Evolutionary conservation across 2,113 vertebrate species (phyloP), one percentile per base, ranked within the genome.

Genomic region (Nesoenas mayeri): DNA sequence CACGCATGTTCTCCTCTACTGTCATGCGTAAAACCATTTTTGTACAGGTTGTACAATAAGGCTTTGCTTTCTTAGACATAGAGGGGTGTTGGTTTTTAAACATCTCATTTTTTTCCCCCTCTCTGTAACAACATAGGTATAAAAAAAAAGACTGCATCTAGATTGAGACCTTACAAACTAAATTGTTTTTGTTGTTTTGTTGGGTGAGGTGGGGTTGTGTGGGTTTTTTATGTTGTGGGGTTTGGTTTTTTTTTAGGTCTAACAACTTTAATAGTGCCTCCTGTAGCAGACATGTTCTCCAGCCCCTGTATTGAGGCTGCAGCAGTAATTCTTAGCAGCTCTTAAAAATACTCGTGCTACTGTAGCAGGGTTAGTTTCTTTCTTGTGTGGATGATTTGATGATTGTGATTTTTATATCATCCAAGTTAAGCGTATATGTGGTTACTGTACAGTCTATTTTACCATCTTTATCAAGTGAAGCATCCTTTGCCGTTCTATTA

Each of bases 341-440:
- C 5, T 64, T 75, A 6, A 18, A 82, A 88, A 25, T 6, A 12
- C 0, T 0, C 10, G 9, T 16, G 15, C 24, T 34, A 3, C 6
- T 13, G 1, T 8, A 16, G 47, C 32, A 53, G n/a, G n/a, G 29
- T 7, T n/a, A 48, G 12, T 7, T 17, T 72, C 11, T 56, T 67
- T 20, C 18, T 9, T 18, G 1, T 38, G 8, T 58, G 22, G 15
- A n/a, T 40, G n/a, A 29, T 44, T 60, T 32, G 26, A 5, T 69
- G 48, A 15, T 54, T 1, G 0, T 54, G n/a, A 20, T 50, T 50
- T 50, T 73, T 44, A 2, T 11, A 5, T 32, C 26, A 12, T 44
- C 17, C 0, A 3, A 44, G 7, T 44, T 34, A 18, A 44, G n/a
- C 8, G 5, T 21, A 16, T 28, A 3, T 53, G 9, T 28, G 53